Base-by-base conservation (phyloP, 1,140 invertebrate genomes). In the Batillaria attramentaria region DNA sequence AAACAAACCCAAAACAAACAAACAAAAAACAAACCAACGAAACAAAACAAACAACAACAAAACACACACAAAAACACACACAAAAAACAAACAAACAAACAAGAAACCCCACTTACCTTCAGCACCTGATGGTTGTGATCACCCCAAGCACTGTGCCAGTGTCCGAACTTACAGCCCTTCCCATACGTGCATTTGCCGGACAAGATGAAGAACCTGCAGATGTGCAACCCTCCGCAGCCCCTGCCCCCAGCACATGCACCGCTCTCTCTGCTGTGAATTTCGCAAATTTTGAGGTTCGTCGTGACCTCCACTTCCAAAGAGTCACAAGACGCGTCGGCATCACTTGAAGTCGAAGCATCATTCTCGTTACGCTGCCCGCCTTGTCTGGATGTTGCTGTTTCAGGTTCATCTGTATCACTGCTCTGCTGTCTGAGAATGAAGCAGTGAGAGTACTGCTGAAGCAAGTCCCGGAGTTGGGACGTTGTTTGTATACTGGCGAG, bases 181-280 rank as follows among this genome's bases (percentile, higher is more conserved):
- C 68, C 35, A n/a, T 20, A 70, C 24, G 43, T 42, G 18, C 68
- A 70, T 42, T 46, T 43, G 20, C 68, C 68, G 2, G 41, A 37
- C 68, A 70, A 42, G 37, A 70, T 70, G 68, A 46, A 70, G 68
- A 70, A 70, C 68, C 33, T 70, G 68, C 68, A 70, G 24, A 46
- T 24, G 41, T 70, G 68, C 41, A 70, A 28, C 6, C 10, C n/a
- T 1, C 68, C 68, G 68, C 68, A 70, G n/a, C 50, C 68, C n/a
- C 41, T 42, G n/a, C 50, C 68, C 1, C 50, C 68, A 5, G 68
- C 39, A 18, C 68, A 70, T 6, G 37, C n/a, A 20, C 68, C 42
- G n/a, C 39, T 18, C 68, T 37, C 31, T 42, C 33, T 70, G 24
- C 43, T 24, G n/a, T 70, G 41, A 13, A 39, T 8, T 5, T 2